Conservation (phyloP, 2,113 vertebrate species). For the Acanthochromis polyacanthus region DNA sequence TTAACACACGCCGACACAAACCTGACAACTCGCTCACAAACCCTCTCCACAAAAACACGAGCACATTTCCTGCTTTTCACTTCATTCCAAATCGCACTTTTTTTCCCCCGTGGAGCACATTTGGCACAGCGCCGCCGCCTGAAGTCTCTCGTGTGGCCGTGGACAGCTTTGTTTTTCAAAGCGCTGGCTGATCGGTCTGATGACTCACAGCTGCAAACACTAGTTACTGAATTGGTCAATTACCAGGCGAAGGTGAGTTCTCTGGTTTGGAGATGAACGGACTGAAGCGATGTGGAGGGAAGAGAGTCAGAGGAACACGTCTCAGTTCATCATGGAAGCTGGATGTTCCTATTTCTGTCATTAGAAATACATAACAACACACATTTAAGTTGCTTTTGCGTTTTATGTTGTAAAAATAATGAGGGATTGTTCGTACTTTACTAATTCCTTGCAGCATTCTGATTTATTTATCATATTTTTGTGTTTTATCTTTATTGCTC, state of each 20-base stretch:
- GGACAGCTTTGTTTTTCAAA: conserved; percentile 45
- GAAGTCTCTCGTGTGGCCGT: conserved; percentile 37
- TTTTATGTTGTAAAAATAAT: too few relatives aligned
- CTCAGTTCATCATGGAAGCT: neutral
- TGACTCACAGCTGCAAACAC: conserved; percentile 71
- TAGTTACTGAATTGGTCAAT: conserved; percentile 64
- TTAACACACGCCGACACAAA: conserved; percentile 30
- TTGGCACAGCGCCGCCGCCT: conserved; percentile 48
- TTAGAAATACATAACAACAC: neutral
- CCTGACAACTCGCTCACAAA: conserved; percentile 32
- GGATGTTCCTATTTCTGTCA: conserved; percentile 1
- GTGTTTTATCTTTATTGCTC: too few relatives aligned
- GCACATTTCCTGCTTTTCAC: conserved; percentile 43
- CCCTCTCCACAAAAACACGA: conserved; percentile 33
- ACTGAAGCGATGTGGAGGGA: neutral
- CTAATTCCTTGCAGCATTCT: too few relatives aligned
- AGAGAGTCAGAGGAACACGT: neutral
- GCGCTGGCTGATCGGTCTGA: conserved; percentile 51
- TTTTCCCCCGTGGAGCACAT: neutral
- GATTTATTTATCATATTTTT: too few relatives aligned
- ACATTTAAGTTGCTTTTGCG: neutral
- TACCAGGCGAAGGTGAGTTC: conserved; percentile 51
- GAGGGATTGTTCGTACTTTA: too few relatives aligned
- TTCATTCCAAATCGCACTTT: conserved; percentile 25
- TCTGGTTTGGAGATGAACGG: conserved; percentile 47